Evolutionary conservation across 2,888 invertebrate genomes (phyloP), one percentile per base, ranked within the genome.

Genomic region (Cataglyphis rosenhaueri): DNA sequence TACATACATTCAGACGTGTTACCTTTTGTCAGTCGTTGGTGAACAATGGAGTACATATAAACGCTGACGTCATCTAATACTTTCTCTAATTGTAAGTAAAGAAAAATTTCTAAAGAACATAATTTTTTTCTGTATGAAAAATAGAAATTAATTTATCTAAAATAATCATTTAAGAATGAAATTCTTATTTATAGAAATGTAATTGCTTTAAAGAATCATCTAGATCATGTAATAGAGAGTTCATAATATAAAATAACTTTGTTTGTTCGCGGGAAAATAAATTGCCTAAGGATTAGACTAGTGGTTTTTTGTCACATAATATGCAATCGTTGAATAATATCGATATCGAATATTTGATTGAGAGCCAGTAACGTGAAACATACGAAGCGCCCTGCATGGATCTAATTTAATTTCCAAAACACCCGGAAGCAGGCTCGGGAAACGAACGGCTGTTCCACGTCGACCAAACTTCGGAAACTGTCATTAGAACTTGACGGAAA

Each of bases 401-500:
- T 85, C 84, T 88, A 88, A 88, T 88, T 88, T 86, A 85, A 88
- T 88, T 87, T 89, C 86, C 79, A 85, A 85, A 89, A 89, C 85
- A 85, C 82, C 86, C 87, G 85, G 85, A 86, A 89, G 89, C 88
- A 78, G 81, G 81, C 73, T 52, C 65, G 65, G 75, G 81, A 74
- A 74, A 62, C 62, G 81, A 88, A 85, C 89, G 82, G 82, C 83
- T 81, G 78, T 71, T 86, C 82, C 82, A 78, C 64, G 83, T 44
- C 76, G 66, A n/a, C 52, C 48, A 18, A 89, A 89, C 87, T 89
- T 88, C 66, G 85, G 55, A 70, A 92, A 93, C 91, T 92, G 90
- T 88, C 91, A 90, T 92, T 91, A 91, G 91, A 92, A 90, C 91
- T 92, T 91, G 87, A 90, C 81, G 89, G 88, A 89, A 91, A 92